These are phyloP conservation scores for Amblyjoppa proteus DNA, from an alignment of 2,888 invertebrate species.

Conservation along the genomic window DNA sequence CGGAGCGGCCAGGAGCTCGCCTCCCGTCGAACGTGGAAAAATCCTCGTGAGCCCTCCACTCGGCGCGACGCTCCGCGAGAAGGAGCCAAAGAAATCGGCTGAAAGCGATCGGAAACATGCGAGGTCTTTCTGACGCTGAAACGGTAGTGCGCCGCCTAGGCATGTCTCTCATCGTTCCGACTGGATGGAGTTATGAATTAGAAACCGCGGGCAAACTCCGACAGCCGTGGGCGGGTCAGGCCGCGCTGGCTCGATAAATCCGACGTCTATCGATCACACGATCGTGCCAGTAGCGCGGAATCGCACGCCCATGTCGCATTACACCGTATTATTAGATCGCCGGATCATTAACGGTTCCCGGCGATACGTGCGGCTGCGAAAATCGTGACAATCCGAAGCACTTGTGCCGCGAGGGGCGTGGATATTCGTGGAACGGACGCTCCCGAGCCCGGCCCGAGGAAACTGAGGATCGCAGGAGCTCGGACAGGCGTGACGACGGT, in stretches of 20 bases:
- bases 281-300: slow-evolving; percentile 22
- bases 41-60: neutral
- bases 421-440: neutral
- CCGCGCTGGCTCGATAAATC: slow-evolving; percentile 46
- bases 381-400: slow-evolving; percentile 17
- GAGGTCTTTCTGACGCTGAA: neutral
- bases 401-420: neutral
- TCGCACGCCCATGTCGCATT: neutral
- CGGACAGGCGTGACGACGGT: slow-evolving; percentile 38
- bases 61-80: neutral
- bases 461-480: slow-evolving; percentile 31
- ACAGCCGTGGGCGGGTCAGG: neutral
- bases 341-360: slow-evolving; percentile 17
- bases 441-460: neutral
- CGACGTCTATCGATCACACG: slow-evolving; percentile 47
- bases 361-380: slow-evolving; percentile 30
- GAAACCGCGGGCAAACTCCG: neutral
- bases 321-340: slow-evolving; percentile 29
- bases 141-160: too few species aligned
- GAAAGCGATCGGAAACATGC: neutral
- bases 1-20: neutral
- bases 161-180: neutral
- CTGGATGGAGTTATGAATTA: neutral
- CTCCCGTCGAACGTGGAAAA: slow-evolving; percentile 11
- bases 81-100: neutral